Evolutionary conservation across 2,113 vertebrate species (phyloP).

Genomic region (Holacanthus passer): DNA sequence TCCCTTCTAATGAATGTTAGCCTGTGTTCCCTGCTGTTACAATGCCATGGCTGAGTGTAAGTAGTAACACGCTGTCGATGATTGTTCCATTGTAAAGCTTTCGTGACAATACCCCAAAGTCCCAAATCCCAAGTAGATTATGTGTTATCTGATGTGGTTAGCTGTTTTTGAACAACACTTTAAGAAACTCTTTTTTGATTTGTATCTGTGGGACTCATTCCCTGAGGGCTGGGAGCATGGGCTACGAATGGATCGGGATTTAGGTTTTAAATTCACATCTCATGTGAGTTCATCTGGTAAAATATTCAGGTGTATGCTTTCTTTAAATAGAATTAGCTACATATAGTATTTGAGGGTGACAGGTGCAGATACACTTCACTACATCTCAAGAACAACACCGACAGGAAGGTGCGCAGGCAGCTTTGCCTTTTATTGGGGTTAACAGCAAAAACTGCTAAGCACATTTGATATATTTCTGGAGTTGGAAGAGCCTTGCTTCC

Average conservation of each 20-base stretch:
- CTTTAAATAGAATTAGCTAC: background rate
- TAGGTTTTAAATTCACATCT: background rate
- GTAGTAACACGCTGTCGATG: constrained; percentile 60
- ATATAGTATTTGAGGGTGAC: background rate
- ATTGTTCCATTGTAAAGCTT: constrained; percentile 50
- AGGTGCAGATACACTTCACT: background rate
- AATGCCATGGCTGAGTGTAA: constrained; percentile 29
- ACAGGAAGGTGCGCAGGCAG: constrained; percentile 6
- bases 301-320: background rate
- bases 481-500: constrained; percentile 12
- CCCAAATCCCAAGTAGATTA: constrained; percentile 34
- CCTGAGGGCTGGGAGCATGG: background rate
- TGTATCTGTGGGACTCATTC: background rate
- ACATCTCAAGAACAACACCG: constrained; percentile 1
- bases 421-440: constrained; percentile 20
- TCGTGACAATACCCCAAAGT: constrained; percentile 32
- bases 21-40: constrained; percentile 39
- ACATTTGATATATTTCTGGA: constrained; percentile 23
- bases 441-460: constrained; percentile 20
- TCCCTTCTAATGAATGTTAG: constrained; percentile 48
- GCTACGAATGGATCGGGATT: background rate
- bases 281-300: background rate
- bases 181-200: constrained; percentile 8
- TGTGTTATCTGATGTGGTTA: constrained; percentile 25
- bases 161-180: constrained; percentile 2